Conservation (phyloP, 2,888 invertebrate genomes). For the Lottia gigantea region DNA sequence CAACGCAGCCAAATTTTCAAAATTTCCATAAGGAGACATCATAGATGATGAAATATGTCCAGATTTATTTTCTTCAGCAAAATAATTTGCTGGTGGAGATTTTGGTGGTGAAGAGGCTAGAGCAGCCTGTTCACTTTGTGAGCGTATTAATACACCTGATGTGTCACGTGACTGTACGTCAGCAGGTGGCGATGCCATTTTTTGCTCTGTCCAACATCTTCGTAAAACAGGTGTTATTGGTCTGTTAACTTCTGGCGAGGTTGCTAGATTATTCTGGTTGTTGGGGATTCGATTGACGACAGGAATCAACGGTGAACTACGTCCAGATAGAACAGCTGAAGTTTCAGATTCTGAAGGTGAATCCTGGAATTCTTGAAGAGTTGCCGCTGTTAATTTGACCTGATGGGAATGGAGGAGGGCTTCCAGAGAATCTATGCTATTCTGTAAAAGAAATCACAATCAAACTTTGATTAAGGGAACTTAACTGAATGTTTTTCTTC, state of each 20-base stretch:
- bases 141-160: not conserved
- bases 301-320: not conserved
- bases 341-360: not conserved
- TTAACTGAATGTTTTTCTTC: too few relatives aligned
- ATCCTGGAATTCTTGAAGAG: not conserved
- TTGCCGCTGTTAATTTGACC: not conserved
- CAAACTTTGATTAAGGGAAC: too few relatives aligned
- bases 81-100: constrained; percentile 1
- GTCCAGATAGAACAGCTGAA: not conserved
- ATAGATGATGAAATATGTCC: not conserved
- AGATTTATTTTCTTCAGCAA: not conserved
- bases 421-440: constrained; percentile 14
- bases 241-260: not conserved
- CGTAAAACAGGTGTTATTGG: not conserved
- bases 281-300: constrained; percentile 1
- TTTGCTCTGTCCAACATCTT: not conserved
- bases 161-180: not conserved
- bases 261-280: not conserved
- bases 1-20: not conserved
- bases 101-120: not conserved
- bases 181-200: not conserved
- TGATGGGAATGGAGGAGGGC: constrained; percentile 11
- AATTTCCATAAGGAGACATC: not conserved
- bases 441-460: constrained; percentile 12
- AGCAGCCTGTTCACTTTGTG: not conserved